Evolutionary conservation across 2,797 vertebrate species (phyloP).

Genomic region (Schizopygopsis malacanthus): DNA sequence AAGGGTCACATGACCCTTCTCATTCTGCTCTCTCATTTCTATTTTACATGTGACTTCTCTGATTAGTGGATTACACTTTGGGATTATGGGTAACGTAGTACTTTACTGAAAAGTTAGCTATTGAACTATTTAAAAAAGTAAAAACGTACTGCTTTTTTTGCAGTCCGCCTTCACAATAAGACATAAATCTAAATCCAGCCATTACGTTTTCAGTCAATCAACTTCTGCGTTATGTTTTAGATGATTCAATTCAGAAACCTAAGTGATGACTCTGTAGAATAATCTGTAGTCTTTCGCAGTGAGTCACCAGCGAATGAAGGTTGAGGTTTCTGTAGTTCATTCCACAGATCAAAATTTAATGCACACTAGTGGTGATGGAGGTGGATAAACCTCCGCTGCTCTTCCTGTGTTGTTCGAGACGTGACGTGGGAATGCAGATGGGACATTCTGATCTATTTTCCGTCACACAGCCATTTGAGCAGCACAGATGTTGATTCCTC

Average conservation of each 20-base stretch:
- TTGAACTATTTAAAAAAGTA: too few relatives aligned
- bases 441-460: conserved; percentile 38
- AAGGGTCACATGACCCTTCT: background rate
- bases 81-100: background rate
- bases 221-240: background rate
- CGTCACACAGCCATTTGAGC: conserved; percentile 6
- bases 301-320: background rate
- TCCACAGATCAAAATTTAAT: background rate
- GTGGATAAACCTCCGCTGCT: background rate
- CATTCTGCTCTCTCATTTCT: background rate
- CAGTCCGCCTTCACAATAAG: too few relatives aligned
- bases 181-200: background rate
- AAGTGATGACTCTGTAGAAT: background rate
- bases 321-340: background rate
- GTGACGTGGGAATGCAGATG: conserved; percentile 1
- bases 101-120: background rate
- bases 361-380: background rate
- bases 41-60: background rate
- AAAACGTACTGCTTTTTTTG: too few relatives aligned
- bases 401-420: background rate
- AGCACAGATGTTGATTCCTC: conserved; percentile 3
- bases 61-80: background rate
- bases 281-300: background rate
- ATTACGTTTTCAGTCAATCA: background rate
- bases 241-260: background rate